Conservation (phyloP, 2,888 invertebrate species). For the Agrilus mali region DNA sequence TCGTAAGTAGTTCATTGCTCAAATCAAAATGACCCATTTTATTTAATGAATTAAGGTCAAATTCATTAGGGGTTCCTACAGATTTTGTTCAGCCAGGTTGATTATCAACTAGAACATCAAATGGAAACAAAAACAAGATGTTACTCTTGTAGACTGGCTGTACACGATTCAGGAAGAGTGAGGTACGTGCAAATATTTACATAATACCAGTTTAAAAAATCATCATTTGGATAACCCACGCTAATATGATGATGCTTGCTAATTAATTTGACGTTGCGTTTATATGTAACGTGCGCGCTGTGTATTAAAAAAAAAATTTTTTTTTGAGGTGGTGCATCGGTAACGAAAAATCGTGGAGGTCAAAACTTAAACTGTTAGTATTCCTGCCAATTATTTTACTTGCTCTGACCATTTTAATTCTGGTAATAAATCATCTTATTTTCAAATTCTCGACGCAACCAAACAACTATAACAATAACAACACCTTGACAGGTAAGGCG, state of each 20-base stretch:
- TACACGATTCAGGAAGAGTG: conserved; percentile 36
- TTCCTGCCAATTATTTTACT: conserved; percentile 29
- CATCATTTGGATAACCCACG: not conserved
- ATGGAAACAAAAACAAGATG: conserved; percentile 26
- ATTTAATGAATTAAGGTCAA: conserved; percentile 24
- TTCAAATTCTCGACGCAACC: conserved; percentile 2
- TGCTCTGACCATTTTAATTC: conserved; percentile 1
- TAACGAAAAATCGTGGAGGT: conserved; percentile 31
- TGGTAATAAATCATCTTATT: not conserved
- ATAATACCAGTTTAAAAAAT: conserved; percentile 7
- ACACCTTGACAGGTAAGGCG: not conserved
- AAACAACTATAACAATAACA: conserved; percentile 3
- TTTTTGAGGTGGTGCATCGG: conserved; percentile 34
- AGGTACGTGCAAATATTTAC: conserved; percentile 24
- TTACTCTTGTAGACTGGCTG: conserved; percentile 33
- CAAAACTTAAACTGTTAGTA: conserved; percentile 31
- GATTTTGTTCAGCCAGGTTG: conserved; percentile 15
- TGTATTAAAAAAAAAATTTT: too few relatives aligned
- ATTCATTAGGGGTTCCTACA: conserved; percentile 18
- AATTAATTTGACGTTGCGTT: too few relatives aligned
- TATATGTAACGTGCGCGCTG: not conserved
- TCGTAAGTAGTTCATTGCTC: conserved; percentile 14
- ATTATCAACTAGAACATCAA: conserved; percentile 9
- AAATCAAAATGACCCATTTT: conserved; percentile 24
- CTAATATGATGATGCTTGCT: too few relatives aligned